Evolutionary conservation across 1,140 invertebrate species (phyloP).

Genomic region (Adelges cooleyi): DNA sequence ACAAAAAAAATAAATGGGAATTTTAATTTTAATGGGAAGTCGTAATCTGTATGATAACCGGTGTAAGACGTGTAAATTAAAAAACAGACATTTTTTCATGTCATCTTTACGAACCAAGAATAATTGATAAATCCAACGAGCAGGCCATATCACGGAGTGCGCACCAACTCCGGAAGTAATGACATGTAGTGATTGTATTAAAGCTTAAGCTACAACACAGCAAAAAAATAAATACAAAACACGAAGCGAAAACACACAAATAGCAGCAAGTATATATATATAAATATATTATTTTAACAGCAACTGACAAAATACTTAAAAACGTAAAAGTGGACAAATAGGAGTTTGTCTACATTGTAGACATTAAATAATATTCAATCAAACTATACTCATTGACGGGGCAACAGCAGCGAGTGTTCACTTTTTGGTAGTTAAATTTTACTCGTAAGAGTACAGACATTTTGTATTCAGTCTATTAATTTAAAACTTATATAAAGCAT

Average conservation of each 20-base stretch:
- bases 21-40: too few relatives aligned
- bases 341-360: slow-evolving; percentile 10
- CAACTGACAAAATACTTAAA: too few relatives aligned
- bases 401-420: background rate
- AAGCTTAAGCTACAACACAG: slow-evolving; percentile 12
- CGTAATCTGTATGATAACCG: too few relatives aligned
- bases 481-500: background rate
- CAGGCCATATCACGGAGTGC: background rate
- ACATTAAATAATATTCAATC: background rate
- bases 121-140: too few relatives aligned
- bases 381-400: background rate
- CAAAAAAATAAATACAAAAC: background rate
- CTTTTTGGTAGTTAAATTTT: background rate
- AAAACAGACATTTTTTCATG: too few relatives aligned
- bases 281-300: too few relatives aligned
- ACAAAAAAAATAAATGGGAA: too few relatives aligned
- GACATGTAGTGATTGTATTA: background rate
- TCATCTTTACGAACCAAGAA: too few relatives aligned
- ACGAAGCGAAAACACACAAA: too few relatives aligned
- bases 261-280: too few relatives aligned
- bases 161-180: too few relatives aligned
- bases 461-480: slow-evolving; percentile 6
- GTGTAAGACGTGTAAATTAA: too few relatives aligned
- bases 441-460: background rate
- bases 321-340: background rate